phyloP scores from a whole-genome alignment of 2,113 vertebrate genomes.

The Lampris megalopsis region DNA sequence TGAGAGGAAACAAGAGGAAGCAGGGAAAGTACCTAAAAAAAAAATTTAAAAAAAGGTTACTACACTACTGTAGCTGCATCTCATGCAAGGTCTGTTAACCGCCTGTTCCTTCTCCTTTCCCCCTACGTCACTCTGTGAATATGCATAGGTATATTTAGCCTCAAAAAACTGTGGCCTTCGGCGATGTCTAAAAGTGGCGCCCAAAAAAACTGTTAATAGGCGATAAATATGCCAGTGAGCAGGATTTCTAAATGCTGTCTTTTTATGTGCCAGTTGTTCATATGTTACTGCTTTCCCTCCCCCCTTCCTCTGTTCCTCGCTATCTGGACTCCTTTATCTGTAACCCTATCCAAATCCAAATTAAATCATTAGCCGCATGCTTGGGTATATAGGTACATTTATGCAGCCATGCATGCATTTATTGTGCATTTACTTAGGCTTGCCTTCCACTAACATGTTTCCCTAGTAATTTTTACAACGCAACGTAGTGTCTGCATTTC shows the following conservation, averaged over 20 bases:
- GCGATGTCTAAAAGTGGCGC: constrained; percentile 62
- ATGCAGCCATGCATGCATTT: constrained; percentile 31
- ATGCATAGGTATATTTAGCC: constrained; percentile 74
- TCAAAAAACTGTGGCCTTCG: constrained; percentile 44
- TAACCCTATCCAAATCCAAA: constrained; percentile 31
- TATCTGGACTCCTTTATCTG: constrained; percentile 36
- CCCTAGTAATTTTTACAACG: constrained; percentile 5
- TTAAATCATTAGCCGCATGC: constrained; percentile 58
- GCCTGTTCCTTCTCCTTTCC: background rate
- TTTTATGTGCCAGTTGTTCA: constrained; percentile 40
- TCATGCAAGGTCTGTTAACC: background rate
- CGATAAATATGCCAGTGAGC: constrained; percentile 44
- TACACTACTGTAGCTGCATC: background rate
- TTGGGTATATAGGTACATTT: constrained; percentile 40
- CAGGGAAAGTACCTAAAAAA: constrained; percentile 3
- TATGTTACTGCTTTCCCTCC: background rate
- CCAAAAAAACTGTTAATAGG: constrained; percentile 62
- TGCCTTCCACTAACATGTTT: constrained; percentile 3
- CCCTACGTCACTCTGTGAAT: constrained; percentile 16
- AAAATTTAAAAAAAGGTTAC: constrained; percentile 6
- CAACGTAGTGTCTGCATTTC: background rate
- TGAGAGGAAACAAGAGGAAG: constrained; percentile 1
- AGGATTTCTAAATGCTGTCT: constrained; percentile 32
- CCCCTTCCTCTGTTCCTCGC: constrained; percentile 11
- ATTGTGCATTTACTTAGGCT: constrained; percentile 19